Conservation (phyloP, 1,140 invertebrate species). For the Mamestra configurata region DNA sequence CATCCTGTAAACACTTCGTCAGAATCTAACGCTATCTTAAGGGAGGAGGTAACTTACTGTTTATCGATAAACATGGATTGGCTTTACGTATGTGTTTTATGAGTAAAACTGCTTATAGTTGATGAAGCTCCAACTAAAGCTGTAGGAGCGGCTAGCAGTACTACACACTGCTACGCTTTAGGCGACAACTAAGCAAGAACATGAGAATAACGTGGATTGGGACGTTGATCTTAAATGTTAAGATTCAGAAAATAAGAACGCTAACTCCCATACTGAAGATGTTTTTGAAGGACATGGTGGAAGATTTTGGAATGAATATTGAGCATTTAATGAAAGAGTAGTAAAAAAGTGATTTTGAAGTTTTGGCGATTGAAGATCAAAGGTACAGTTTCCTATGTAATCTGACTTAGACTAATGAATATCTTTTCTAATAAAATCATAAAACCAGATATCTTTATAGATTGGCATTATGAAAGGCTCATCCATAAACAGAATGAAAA, state of each 20-base stretch:
- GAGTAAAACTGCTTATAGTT: constrained; percentile 32
- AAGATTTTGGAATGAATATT: too few relatives aligned
- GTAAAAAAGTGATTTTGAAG: too few relatives aligned
- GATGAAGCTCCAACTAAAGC: constrained; percentile 27
- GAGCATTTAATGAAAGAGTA: too few relatives aligned
- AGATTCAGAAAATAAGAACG: too few relatives aligned
- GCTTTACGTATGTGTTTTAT: constrained; percentile 8
- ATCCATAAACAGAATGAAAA: background rate
- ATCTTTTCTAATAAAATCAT: too few relatives aligned
- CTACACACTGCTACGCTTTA: constrained; percentile 36
- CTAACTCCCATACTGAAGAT: background rate
- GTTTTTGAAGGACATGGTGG: background rate
- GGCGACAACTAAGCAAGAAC: constrained; percentile 20
- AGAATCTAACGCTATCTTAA: background rate
- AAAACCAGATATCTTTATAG: too few relatives aligned
- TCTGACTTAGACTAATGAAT: too few relatives aligned
- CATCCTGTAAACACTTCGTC: background rate
- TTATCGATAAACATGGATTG: constrained; percentile 8
- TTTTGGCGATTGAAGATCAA: too few relatives aligned
- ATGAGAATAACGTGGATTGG: constrained; percentile 25
- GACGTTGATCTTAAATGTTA: background rate
- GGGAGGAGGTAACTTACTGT: background rate
- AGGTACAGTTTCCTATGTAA: too few relatives aligned
- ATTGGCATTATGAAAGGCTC: background rate
- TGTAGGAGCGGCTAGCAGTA: constrained; percentile 13